Base-by-base conservation (phyloP, 2,113 vertebrate genomes). In the Ifrita kowaldi region DNA sequence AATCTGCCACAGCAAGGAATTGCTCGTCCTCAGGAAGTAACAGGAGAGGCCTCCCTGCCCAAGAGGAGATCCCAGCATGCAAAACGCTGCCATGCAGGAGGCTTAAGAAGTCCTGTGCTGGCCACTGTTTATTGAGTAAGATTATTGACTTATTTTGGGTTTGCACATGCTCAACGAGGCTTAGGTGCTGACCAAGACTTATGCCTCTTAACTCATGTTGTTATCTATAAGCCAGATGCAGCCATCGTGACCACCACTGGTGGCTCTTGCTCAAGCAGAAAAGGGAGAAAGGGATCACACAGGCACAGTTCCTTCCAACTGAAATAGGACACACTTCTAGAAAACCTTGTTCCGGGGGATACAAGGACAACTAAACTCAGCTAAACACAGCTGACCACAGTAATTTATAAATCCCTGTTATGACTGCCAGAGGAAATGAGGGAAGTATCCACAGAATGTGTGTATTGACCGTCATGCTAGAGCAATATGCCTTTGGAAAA, bases 151-250 rank as follows among this genome's bases (percentile, higher is more conserved):
- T n/a, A 30, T 60, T 60, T 60, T 46, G 39, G 10, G 13, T 39
- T 16, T 30, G 13, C 8, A 67, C 7, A 26, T n/a, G 23, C 39
- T 46, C n/a, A 60, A 32, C 0, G 0, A 60, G 17, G 27, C 24
- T 46, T 26, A 46, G 33, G n/a, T 71, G 44, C 24, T 85, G 46
- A 41, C 13, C 17, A 46, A 46, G 46, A 32, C 30, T 57, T 33
- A 32, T 1, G 13, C 41, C 4, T 16, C 32, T n/a, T 26, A 53
- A 16, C 12, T 33, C 10, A 2, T 2, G 4, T 13, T 50, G 32
- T 79, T 47, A 32, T 11, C n/a, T 60, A 10, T 53, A 50, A 47
- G 21, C 21, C 20, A 46, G 12, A 9, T 47, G 67, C 18, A 59
- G 52, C 46, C 24, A 13, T 11, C 9, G 4, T 11, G 28, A 32